A percentile compares a stretch with the other conserved stretches of the same genome.
Evolutionary conservation across 2,888 invertebrate species (phyloP).

Genomic region (Dolomedes plantarius): DNA sequence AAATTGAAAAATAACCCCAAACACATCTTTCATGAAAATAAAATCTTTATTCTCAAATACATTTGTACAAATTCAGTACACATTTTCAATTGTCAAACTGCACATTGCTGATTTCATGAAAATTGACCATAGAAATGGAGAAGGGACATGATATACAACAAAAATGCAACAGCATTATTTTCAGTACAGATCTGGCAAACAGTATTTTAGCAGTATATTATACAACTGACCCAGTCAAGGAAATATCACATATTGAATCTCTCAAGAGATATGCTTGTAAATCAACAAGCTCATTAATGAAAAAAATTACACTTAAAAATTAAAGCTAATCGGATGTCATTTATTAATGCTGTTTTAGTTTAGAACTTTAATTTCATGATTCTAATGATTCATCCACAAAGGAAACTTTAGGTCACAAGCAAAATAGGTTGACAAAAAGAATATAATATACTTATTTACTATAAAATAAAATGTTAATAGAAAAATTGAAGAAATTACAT

Average conservation of each 20-base stretch:
- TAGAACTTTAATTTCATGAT: too few relatives aligned
- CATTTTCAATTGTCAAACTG: constrained; percentile 16
- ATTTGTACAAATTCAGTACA: constrained; percentile 61
- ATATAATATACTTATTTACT: too few relatives aligned
- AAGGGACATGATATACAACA: constrained; percentile 21
- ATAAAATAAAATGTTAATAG: too few relatives aligned
- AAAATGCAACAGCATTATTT: constrained; percentile 24
- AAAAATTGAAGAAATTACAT: too few relatives aligned
- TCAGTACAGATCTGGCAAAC: constrained; percentile 13
- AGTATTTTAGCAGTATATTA: not conserved
- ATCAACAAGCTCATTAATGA: not conserved
- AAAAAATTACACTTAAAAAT: not conserved
- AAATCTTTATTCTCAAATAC: constrained; percentile 67
- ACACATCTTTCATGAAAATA: constrained; percentile 48
- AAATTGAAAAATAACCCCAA: too few relatives aligned
- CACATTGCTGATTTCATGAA: constrained; percentile 27
- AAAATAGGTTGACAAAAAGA: too few relatives aligned
- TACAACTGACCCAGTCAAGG: not conserved
- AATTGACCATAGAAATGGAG: constrained; percentile 26
- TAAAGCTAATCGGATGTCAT: too few relatives aligned
- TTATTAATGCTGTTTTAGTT: too few relatives aligned
- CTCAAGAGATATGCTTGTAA: not conserved
- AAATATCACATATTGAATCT: not conserved
- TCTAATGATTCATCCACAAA: too few relatives aligned
- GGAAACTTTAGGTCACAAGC: too few relatives aligned